Conservation (phyloP, 2,888 invertebrate species). For the Agapostemon virescens region DNA sequence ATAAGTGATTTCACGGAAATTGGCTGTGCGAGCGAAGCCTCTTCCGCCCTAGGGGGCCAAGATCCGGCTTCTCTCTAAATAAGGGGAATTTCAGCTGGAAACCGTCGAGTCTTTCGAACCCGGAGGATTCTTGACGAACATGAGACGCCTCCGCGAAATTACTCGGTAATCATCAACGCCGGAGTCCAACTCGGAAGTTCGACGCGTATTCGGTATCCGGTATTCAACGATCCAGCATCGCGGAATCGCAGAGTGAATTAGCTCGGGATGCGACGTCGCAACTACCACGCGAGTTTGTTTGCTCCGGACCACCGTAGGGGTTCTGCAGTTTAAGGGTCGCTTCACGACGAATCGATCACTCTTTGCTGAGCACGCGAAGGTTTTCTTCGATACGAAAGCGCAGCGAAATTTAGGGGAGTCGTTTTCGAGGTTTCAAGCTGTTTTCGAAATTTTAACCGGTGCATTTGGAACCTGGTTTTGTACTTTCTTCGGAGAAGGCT, state of each 20-base stretch:
- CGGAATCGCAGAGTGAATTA: constrained; percentile 39
- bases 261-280: constrained; percentile 10
- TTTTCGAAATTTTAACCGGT: too few relatives aligned
- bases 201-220: constrained; percentile 26
- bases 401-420: not conserved
- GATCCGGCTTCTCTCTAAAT: constrained; percentile 24
- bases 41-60: not conserved
- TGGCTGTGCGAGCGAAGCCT: not conserved
- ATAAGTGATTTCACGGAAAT: constrained; percentile 41
- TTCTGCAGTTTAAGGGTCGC: constrained; percentile 9
- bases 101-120: not conserved
- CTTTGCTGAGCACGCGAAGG: not conserved
- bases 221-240: constrained; percentile 30
- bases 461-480: too few relatives aligned
- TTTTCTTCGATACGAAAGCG: not conserved
- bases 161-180: constrained; percentile 22
- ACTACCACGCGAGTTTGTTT: constrained; percentile 26
- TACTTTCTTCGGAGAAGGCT: too few relatives aligned
- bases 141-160: constrained; percentile 37
- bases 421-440: too few relatives aligned
- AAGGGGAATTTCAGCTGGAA: constrained; percentile 20
- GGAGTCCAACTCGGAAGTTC: constrained; percentile 24
- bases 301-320: constrained; percentile 33
- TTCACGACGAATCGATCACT: not conserved
- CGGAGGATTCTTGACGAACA: constrained; percentile 14